phyloP scores from a whole-genome alignment of 2,797 vertebrate species.

The Eurystomus glaucurus region DNA sequence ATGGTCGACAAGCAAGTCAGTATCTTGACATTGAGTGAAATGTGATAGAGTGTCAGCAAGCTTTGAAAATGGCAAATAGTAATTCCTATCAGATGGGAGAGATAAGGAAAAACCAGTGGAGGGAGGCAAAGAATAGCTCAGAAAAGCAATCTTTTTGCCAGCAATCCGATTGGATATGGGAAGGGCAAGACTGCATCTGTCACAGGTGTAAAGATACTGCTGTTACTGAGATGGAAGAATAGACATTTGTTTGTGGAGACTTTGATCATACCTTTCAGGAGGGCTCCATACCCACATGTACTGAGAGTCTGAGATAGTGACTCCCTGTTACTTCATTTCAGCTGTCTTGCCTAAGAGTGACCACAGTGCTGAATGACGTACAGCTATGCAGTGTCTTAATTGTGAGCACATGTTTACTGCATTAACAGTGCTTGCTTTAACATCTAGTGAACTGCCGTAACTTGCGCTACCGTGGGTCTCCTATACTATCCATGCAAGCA shows the following conservation, averaged over 20 bases:
- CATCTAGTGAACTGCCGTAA: neutral
- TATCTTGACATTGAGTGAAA: neutral
- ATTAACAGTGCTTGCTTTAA: neutral
- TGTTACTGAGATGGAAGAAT: neutral
- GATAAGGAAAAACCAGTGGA: neutral
- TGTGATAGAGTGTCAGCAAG: neutral
- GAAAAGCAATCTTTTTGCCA: neutral
- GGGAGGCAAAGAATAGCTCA: conserved; percentile 1
- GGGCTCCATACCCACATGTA: neutral
- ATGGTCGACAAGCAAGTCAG: neutral
- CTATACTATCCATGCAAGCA: neutral
- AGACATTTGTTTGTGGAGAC: neutral
- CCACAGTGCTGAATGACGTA: fast-evolving
- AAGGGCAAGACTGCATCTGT: neutral
- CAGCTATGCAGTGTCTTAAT: neutral
- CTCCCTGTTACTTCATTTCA: neutral
- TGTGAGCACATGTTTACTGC: neutral
- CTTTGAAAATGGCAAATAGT: neutral
- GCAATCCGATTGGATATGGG: neutral
- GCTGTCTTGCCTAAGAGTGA: neutral
- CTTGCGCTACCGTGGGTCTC: neutral
- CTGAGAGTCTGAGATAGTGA: neutral
- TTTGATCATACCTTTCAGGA: neutral
- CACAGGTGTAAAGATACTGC: neutral
- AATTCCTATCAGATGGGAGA: neutral